A percentile compares a stretch with the other conserved stretches of the same genome.
phyloP scores from a whole-genome alignment of 2,888 invertebrate genomes.

The Acleris sparsana region DNA sequence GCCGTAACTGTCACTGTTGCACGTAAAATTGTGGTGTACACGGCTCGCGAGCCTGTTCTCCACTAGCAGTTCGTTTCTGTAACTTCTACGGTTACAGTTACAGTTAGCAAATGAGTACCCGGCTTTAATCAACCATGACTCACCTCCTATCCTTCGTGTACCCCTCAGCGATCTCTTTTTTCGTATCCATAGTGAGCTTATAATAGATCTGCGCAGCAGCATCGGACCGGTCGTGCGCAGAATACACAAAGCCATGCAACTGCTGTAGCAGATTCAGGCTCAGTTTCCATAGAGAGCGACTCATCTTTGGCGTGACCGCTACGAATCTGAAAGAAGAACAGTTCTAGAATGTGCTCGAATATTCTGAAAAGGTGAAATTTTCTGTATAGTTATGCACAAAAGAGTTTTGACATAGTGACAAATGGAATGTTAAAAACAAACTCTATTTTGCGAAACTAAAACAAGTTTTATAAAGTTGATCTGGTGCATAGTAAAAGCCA shows the following conservation, averaged over 20 bases:
- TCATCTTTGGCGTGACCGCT: conserved; percentile 87
- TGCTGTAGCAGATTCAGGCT: conserved; percentile 69
- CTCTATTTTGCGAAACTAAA: no score
- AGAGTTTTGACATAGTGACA: no score
- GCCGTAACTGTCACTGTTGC: background rate
- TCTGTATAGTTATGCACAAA: background rate
- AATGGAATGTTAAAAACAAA: no score
- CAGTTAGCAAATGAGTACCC: no score
- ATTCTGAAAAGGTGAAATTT: background rate
- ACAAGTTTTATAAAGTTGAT: no score
- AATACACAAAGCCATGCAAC: conserved; percentile 73
- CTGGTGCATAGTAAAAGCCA: no score
- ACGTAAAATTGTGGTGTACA: no score
- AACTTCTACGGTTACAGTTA: no score
- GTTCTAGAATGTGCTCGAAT: conserved; percentile 1
- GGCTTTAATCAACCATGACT: conserved; percentile 34
- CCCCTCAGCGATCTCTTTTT: conserved; percentile 56
- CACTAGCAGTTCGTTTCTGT: no score
- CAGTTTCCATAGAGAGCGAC: conserved; percentile 83
- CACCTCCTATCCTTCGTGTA: conserved; percentile 69
- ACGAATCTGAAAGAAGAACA: conserved; percentile 82
- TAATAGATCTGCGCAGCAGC: conserved; percentile 70
- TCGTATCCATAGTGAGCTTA: conserved; percentile 70
- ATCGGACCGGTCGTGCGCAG: conserved; percentile 67
- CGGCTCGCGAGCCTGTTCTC: no score